Evolutionary conservation across 2,113 vertebrate species (phyloP).

Genomic region (Atherinomorus stipes): DNA sequence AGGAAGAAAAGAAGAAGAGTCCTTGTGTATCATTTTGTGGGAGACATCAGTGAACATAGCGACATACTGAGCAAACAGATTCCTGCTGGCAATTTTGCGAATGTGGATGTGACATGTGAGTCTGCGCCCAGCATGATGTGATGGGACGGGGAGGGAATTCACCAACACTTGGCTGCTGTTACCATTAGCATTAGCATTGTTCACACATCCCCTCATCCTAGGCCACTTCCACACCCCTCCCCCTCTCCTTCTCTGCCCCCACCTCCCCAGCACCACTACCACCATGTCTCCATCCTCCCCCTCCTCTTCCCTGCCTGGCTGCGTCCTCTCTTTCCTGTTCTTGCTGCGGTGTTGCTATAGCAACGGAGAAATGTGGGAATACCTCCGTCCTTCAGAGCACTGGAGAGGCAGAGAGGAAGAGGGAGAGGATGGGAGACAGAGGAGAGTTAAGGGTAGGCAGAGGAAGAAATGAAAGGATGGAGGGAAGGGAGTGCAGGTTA

Average conservation of each 20-base stretch:
- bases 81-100: constrained; percentile 57
- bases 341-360: constrained; percentile 85
- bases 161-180: constrained; percentile 45
- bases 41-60: constrained; percentile 25
- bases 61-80: constrained; percentile 35
- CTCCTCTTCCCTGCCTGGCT: constrained; percentile 48
- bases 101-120: constrained; percentile 54
- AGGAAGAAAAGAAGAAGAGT: neutral
- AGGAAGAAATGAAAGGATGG: constrained; percentile 38
- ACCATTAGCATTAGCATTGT: constrained; percentile 74
- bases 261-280: constrained; percentile 42
- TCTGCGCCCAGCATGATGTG: constrained; percentile 36
- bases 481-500: constrained; percentile 47
- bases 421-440: constrained; percentile 46
- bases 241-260: constrained; percentile 19
- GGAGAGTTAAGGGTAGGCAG: constrained; percentile 50
- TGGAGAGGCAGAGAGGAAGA: constrained; percentile 17
- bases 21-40: constrained; percentile 27
- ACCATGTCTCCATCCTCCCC: constrained; percentile 55
- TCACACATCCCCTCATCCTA: constrained; percentile 73
- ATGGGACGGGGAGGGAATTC: constrained; percentile 48
- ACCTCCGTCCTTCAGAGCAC: constrained; percentile 84
- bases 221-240: constrained; percentile 53
- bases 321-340: constrained; percentile 78
- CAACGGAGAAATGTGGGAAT: constrained; percentile 87